Conservation (phyloP, 2,113 vertebrate genomes). For the Corythaixoides concolor region DNA sequence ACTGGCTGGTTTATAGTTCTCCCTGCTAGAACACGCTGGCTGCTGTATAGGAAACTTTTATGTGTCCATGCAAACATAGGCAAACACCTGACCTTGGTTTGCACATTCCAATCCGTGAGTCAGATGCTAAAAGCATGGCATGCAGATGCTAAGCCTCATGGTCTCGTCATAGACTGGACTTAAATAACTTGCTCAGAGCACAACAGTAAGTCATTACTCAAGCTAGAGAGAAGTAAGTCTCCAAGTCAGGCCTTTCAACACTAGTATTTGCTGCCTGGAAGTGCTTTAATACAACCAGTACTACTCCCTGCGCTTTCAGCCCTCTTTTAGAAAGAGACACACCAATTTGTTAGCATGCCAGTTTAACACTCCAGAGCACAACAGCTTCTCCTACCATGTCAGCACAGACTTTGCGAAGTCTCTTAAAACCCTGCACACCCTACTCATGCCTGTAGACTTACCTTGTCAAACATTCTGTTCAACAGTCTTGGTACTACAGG, state of each 20-base stretch:
- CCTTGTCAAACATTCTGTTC: constrained; percentile 98
- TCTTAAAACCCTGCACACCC: background rate
- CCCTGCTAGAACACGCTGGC: background rate
- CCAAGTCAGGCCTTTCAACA: background rate
- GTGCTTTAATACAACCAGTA: background rate
- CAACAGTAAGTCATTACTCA: background rate
- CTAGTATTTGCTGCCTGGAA: background rate
- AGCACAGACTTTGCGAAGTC: background rate
- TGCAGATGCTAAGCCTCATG: background rate
- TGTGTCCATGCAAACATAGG: background rate
- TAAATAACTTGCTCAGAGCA: background rate
- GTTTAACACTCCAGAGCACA: background rate
- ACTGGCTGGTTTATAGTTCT: background rate
- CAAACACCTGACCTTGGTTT: constrained; percentile 33
- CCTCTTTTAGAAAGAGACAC: background rate
- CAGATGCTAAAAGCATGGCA: background rate
- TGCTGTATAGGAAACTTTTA: background rate
- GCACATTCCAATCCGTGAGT: constrained; percentile 47
- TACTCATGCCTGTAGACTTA: constrained; percentile 61
- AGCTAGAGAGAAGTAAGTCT: background rate
- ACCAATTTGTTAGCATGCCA: background rate
- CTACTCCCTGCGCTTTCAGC: background rate
- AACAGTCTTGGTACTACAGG: constrained; percentile 94
- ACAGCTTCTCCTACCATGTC: background rate
- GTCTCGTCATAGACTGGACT: background rate